Conservation (phyloP, 2,113 vertebrate genomes). For the Aramus guarauna region DNA sequence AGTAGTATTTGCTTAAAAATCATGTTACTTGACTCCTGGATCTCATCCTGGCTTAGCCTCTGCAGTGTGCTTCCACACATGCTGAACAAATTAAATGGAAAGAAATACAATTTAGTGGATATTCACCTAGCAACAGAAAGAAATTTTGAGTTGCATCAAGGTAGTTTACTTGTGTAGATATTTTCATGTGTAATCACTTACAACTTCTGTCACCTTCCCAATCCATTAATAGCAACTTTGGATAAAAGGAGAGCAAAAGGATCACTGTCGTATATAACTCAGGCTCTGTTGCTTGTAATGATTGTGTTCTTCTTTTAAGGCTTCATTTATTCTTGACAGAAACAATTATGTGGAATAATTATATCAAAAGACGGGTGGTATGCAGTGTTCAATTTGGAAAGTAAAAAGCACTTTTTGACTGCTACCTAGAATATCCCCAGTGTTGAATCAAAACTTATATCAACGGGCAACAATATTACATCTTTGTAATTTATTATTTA, state of each 20-base stretch:
- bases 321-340: conserved; percentile 76
- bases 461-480: neutral
- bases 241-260: conserved; percentile 32
- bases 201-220: neutral
- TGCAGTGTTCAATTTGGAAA: conserved; percentile 53
- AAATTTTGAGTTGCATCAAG: neutral
- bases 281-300: conserved; percentile 56
- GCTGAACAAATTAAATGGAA: conserved; percentile 28
- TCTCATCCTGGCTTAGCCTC: neutral
- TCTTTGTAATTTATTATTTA: conserved; percentile 59
- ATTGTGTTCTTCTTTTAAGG: conserved; percentile 69
- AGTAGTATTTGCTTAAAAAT: neutral
- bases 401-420: conserved; percentile 41
- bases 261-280: conserved; percentile 39
- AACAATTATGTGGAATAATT: conserved; percentile 74
- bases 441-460: conserved; percentile 58
- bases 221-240: conserved; percentile 18
- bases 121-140: neutral
- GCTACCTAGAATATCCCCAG: neutral
- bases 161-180: neutral
- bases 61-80: neutral
- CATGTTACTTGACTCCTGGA: neutral
- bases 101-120: neutral
- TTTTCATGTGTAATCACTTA: neutral
- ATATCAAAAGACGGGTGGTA: conserved; percentile 63